Evolutionary conservation across 2,888 invertebrate genomes (phyloP).

Genomic region (Tinea pellionella): DNA sequence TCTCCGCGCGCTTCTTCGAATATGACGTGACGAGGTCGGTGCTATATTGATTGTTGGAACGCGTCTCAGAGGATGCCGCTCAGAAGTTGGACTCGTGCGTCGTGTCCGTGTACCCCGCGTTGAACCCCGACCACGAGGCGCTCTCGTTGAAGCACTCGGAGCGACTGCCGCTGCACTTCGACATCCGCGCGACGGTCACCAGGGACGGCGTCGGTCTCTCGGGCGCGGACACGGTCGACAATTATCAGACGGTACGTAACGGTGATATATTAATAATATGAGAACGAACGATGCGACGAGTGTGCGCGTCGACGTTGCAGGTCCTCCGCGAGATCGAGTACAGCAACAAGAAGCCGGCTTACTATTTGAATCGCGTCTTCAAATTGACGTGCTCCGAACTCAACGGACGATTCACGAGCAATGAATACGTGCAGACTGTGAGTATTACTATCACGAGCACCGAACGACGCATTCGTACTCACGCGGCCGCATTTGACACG

Average conservation of each 20-base stretch:
- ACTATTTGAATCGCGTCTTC: constrained; percentile 94
- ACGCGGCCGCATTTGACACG: background rate
- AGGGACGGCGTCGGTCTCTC: constrained; percentile 88
- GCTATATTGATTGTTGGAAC: too few species aligned
- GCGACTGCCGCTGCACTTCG: constrained; percentile 76
- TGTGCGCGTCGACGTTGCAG: too few species aligned
- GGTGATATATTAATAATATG: too few species aligned
- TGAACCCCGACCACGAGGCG: constrained; percentile 96
- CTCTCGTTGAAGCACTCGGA: constrained; percentile 79
- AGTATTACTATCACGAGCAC: constrained; percentile 22
- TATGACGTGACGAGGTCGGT: too few species aligned
- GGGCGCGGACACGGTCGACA: constrained; percentile 81
- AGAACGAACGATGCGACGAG: too few species aligned
- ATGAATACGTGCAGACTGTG: constrained; percentile 94
- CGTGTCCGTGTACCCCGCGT: constrained; percentile 92
- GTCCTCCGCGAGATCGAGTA: constrained; percentile 86
- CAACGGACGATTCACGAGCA: constrained; percentile 93
- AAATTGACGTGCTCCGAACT: constrained; percentile 95
- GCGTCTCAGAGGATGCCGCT: constrained; percentile 17
- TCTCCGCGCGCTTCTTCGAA: background rate
- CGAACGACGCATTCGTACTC: too few species aligned
- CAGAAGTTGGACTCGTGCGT: constrained; percentile 92
- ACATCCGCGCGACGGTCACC: constrained; percentile 87
- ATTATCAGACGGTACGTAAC: constrained; percentile 75
- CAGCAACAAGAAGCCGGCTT: constrained; percentile 96